Conservation (phyloP, 2,888 invertebrate genomes). For the Calliopum simillimum region DNA sequence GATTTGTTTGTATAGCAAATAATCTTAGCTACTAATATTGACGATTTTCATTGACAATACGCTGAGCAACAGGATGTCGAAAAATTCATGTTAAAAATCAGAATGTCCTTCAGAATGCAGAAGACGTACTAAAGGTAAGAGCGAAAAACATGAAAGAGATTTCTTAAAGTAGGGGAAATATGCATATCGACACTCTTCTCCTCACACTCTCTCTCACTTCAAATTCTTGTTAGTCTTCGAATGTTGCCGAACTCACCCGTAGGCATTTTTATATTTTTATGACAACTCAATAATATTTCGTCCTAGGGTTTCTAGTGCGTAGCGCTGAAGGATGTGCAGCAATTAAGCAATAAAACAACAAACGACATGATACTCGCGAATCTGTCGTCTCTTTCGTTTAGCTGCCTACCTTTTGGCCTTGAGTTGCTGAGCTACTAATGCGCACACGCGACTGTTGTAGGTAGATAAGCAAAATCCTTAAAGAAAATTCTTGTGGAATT, state of each 20-base stretch:
- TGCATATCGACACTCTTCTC: neutral
- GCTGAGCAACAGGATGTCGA: slow-evolving; percentile 51
- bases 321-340: slow-evolving; percentile 57
- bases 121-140: too few relatives aligned
- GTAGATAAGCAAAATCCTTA: neutral
- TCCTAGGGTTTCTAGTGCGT: slow-evolving; percentile 53
- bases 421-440: slow-evolving; percentile 51
- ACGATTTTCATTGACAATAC: slow-evolving; percentile 55
- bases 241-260: slow-evolving; percentile 52
- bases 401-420: slow-evolving; percentile 48
- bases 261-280: slow-evolving; percentile 64
- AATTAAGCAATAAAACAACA: slow-evolving; percentile 62
- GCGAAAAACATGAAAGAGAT: too few relatives aligned
- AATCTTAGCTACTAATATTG: slow-evolving; percentile 56
- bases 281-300: slow-evolving; percentile 64
- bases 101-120: slow-evolving; percentile 31
- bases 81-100: slow-evolving; percentile 49
- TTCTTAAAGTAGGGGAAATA: neutral
- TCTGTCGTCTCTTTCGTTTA: slow-evolving; percentile 7
- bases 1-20: slow-evolving; percentile 50
- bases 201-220: neutral
- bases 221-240: neutral
- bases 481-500: slow-evolving; percentile 21
- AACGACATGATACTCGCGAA: slow-evolving; percentile 60
- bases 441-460: slow-evolving; percentile 51